These are phyloP conservation scores for Sclerurus mexicanus DNA, from an alignment of 2,113 vertebrate genomes.

Conservation along the genomic window DNA sequence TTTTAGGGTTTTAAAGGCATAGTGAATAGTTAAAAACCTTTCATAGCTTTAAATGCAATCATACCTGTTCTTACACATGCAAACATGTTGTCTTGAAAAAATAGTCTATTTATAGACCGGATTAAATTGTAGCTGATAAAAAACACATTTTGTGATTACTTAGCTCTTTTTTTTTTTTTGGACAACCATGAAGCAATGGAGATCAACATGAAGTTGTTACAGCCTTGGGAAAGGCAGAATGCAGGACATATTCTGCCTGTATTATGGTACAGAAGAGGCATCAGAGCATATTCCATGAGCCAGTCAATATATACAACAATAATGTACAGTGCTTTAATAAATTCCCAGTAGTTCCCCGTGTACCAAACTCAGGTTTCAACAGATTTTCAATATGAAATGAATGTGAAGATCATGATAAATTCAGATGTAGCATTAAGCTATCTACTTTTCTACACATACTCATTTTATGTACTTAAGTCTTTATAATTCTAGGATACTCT, in stretches of 20 bases:
- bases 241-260: neutral
- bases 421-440: neutral
- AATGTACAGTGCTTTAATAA: neutral
- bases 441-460: neutral
- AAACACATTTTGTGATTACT: neutral
- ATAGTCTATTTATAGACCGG: neutral
- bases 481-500: neutral
- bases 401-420: neutral
- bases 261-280: neutral
- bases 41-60: neutral
- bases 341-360: neutral
- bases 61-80: neutral
- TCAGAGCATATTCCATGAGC: neutral
- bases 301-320: neutral
- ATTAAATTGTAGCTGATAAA: neutral
- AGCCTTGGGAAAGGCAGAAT: neutral
- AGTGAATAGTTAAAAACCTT: neutral
- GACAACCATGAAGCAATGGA: neutral
- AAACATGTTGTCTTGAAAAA: neutral
- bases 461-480: neutral
- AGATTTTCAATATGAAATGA: neutral
- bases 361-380: neutral
- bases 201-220: fast-evolving
- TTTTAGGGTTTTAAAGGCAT: neutral
- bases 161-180: neutral